These are phyloP conservation scores for Petrolisthes manimaculis DNA, from an alignment of 2,888 invertebrate genomes.

Conservation along the genomic window DNA sequence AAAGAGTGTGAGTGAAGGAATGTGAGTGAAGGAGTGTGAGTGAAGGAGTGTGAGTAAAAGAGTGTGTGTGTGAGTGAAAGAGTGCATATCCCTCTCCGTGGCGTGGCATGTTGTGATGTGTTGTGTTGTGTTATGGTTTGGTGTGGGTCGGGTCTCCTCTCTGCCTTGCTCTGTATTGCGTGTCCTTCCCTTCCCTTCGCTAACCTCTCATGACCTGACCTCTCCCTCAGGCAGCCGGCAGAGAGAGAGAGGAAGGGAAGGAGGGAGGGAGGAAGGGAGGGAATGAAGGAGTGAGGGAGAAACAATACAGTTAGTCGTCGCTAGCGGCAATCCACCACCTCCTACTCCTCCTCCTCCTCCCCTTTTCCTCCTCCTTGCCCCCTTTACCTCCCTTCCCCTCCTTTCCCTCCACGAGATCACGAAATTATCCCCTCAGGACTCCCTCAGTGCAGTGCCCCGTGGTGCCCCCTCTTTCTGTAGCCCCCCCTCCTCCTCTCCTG, in stretches of 20 bases:
- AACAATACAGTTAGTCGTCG: conserved; percentile 15
- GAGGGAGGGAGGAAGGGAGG: no score
- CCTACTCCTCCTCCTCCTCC: background rate
- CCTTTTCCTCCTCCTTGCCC: background rate
- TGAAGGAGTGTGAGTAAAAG: no score
- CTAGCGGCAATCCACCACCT: background rate
- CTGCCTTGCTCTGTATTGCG: no score
- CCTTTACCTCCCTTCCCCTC: background rate
- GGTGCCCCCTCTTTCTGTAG: background rate
- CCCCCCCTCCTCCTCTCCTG: background rate
- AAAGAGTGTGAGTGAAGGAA: no score
- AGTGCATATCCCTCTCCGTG: no score
- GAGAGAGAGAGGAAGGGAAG: background rate
- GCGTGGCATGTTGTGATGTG: no score
- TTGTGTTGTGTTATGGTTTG: no score
- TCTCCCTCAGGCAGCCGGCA: background rate
- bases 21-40: no score
- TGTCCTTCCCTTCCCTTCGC: no score
- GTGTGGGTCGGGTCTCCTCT: no score
- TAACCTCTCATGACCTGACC: no score
- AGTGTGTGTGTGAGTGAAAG: no score
- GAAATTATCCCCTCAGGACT: conserved; percentile 12
- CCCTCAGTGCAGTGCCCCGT: conserved; percentile 9
- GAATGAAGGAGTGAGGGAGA: conserved; percentile 1
- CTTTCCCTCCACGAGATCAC: conserved; percentile 8